Conservation (phyloP, 1,140 invertebrate species). For the Drosophila lowei region DNA sequence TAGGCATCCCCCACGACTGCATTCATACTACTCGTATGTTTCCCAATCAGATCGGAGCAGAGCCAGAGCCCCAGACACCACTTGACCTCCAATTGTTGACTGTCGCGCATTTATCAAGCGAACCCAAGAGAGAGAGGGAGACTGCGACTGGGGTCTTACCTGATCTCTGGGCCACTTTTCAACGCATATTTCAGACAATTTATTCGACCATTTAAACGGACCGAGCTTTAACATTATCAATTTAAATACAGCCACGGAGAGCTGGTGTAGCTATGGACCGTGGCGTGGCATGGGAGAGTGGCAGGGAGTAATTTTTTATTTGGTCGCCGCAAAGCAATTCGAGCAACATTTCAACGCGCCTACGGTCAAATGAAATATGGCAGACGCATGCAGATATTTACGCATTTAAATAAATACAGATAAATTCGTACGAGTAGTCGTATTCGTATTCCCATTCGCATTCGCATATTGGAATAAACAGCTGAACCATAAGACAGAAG, state of each 20-base stretch:
- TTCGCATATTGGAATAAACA: slow-evolving; percentile 58
- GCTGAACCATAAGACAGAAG: slow-evolving; percentile 25
- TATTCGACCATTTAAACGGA: slow-evolving; percentile 36
- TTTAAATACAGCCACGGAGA: slow-evolving; percentile 41
- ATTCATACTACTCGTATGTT: slow-evolving; percentile 28
- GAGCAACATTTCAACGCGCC: slow-evolving; percentile 70
- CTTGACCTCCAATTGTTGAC: slow-evolving; percentile 46
- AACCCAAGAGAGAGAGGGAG: not conserved
- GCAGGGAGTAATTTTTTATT: slow-evolving; percentile 46
- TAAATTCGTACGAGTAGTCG: slow-evolving; percentile 2
- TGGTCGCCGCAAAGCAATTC: slow-evolving; percentile 47
- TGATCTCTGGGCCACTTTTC: slow-evolving; percentile 51
- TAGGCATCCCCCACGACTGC: slow-evolving; percentile 7
- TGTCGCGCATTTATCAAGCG: slow-evolving; percentile 50
- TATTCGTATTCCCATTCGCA: slow-evolving; percentile 20
- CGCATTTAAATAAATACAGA: slow-evolving; percentile 72
- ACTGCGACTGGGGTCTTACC: not conserved
- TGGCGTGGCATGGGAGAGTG: no score
- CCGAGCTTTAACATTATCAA: slow-evolving; percentile 62
- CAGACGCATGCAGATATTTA: slow-evolving; percentile 70
- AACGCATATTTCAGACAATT: slow-evolving; percentile 46
- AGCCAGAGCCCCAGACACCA: slow-evolving; percentile 15
- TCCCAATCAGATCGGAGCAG: slow-evolving; percentile 31
- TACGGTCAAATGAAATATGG: slow-evolving; percentile 74
- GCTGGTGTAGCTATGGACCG: slow-evolving; percentile 3